Conservation (phyloP, 2,113 vertebrate species). For the Engystomops pustulosus region DNA sequence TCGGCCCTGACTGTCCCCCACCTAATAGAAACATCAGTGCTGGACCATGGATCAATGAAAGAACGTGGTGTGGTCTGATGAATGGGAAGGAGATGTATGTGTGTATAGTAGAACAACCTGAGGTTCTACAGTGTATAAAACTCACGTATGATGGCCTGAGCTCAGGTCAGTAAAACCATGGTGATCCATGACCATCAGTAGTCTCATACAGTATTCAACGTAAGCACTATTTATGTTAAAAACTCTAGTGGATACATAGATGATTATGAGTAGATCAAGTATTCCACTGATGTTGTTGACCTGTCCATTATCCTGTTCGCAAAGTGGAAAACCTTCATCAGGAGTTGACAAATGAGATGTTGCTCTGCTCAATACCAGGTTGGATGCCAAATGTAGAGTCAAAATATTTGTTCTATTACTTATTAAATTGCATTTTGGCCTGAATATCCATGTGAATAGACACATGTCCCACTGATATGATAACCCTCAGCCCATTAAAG, state of each 20-base stretch:
- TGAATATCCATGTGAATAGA: constrained; percentile 14
- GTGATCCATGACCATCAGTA: no score
- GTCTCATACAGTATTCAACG: no score
- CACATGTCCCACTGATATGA: constrained; percentile 1
- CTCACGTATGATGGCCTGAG: not conserved
- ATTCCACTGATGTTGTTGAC: not conserved
- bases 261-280: not conserved
- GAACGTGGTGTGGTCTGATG: no score
- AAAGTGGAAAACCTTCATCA: not conserved
- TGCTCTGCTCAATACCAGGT: not conserved
- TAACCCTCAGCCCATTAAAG: not conserved
- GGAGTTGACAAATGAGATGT: not conserved
- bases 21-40: not conserved
- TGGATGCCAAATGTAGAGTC: not conserved
- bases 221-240: no score
- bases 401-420: not conserved
- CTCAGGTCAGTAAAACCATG: not conserved
- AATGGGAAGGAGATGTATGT: not conserved
- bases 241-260: no score
- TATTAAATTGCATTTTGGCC: not conserved
- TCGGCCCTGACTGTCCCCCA: no score
- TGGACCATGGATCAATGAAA: no score
- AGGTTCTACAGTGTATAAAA: no score
- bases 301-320: not conserved
- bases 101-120: no score